These are phyloP conservation scores for Xestoiulus laeticollis DNA, from an alignment of 2,888 invertebrate species.

Conservation along the genomic window DNA sequence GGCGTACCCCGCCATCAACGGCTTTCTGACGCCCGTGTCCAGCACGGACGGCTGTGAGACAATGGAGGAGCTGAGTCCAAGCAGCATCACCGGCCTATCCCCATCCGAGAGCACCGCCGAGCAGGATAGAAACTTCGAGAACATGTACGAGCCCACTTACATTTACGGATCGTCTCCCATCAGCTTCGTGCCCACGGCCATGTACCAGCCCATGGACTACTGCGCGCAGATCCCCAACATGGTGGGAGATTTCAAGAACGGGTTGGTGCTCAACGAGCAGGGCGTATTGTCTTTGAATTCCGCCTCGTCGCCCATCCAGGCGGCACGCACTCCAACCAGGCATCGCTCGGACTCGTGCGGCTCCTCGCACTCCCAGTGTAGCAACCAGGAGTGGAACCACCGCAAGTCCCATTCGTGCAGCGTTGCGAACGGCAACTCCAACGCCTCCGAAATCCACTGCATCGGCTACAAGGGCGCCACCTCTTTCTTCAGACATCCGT, in stretches of 20 bases:
- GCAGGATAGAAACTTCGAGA: not conserved
- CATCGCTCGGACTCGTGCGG: conserved; percentile 48
- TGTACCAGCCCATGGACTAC: conserved; percentile 44
- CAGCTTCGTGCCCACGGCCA: conserved; percentile 24
- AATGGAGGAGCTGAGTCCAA: not conserved
- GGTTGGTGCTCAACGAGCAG: conserved; percentile 52
- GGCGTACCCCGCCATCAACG: conserved; percentile 48
- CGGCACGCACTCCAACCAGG: not conserved
- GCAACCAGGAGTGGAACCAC: conserved; percentile 44
- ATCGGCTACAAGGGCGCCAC: not conserved
- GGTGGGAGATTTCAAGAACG: conserved; percentile 36
- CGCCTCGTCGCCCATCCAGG: not conserved
- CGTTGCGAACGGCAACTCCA: not conserved
- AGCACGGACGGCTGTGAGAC: conserved; percentile 32
- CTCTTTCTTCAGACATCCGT: not conserved
- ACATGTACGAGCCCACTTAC: conserved; percentile 50
- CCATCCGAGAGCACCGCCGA: not conserved
- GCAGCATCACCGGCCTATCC: not conserved
- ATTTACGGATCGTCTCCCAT: conserved; percentile 46
- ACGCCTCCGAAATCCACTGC: not conserved
- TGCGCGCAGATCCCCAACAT: conserved; percentile 17
- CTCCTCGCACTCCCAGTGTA: conserved; percentile 30
- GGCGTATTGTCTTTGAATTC: conserved; percentile 50
- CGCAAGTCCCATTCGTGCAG: not conserved
- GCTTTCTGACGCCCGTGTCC: conserved; percentile 50